Evolutionary conservation across 1,140 invertebrate genomes (phyloP), one percentile per base, ranked within the genome.

Genomic region (Hyposmocoma kahamanoa): DNA sequence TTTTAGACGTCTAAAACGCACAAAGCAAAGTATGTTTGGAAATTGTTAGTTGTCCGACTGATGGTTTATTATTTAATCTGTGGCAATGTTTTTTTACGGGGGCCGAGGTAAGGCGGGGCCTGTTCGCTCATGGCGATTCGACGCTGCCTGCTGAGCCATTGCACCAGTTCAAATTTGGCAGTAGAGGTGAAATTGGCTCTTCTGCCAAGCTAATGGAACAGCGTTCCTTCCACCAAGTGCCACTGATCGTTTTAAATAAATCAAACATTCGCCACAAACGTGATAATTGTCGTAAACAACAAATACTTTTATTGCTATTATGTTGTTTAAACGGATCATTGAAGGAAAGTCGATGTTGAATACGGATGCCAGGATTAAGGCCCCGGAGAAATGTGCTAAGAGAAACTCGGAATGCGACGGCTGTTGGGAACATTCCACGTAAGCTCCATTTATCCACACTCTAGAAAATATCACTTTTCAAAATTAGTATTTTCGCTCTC

Each of bases 281-380:
- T 17, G 73, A 83, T 60, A 80, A 74, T 53, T 87, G 81, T 67
- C 71, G 84, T 51, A 87, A 87, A 73, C 83, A 83, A 70, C 78
- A 84, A 62, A 86, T 87, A 43, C 69, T 87, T 47, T 57, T 87
- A 6, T 62, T 87, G 36, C 62, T 87, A 81, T 67, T 87, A 87
- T 87, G 86, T 69, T 87, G 86, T 78, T 87, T 84, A 85, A 87
- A 87, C 84, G 84, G 79, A 80, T 87, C 83, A 79, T 87, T 77
- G 74, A 85, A 84, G 75, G 86, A 87, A 86, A 85, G 70, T 82
- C 83, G 77, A 74, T 84, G 82, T 75, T 87, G 86, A 87, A 81
- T 51, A 54, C 63, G 26, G 78, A 83, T 59, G 64, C 59, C 41
- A 79, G 75, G 58, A 72, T 62, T 50, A 81, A 70, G 56, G 58